Conservation (phyloP, 2,113 vertebrate species). For the Corythornis madagascariensis region DNA sequence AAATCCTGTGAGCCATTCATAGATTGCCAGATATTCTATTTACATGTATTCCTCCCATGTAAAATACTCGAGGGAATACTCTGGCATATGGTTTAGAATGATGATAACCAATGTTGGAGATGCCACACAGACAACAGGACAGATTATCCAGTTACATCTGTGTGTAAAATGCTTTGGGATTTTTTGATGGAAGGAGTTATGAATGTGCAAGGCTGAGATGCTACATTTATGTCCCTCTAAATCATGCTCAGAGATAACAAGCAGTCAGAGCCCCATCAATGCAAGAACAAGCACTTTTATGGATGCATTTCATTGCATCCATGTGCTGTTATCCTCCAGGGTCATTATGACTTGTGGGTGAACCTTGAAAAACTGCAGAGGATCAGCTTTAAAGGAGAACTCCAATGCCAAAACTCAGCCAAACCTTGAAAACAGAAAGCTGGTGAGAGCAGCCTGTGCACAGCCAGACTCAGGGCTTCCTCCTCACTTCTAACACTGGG, state of each 20-base stretch:
- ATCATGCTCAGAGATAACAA: constrained; percentile 45
- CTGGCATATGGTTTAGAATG: constrained; percentile 46
- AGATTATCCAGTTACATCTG: constrained; percentile 53
- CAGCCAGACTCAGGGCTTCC: neutral
- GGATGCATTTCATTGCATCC: constrained; percentile 44
- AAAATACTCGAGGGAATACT: constrained; percentile 64
- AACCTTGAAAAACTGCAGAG: constrained; percentile 29
- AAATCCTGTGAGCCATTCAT: constrained; percentile 61
- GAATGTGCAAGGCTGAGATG: constrained; percentile 46
- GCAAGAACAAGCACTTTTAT: constrained; percentile 16
- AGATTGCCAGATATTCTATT: constrained; percentile 63
- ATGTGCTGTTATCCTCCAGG: constrained; percentile 27
- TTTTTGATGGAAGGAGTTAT: constrained; percentile 45
- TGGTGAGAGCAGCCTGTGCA: neutral
- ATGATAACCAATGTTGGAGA: constrained; percentile 41
- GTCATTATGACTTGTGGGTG: constrained; percentile 46
- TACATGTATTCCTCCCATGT: constrained; percentile 42
- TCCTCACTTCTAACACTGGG: neutral
- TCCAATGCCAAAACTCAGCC: neutral
- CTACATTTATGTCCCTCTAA: constrained; percentile 37
- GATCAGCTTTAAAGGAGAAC: neutral
- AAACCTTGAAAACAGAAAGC: neutral
- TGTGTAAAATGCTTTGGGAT: constrained; percentile 34
- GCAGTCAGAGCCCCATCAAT: constrained; percentile 8
- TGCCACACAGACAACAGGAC: constrained; percentile 63